These are phyloP conservation scores for Polydesmus complanatus DNA, from an alignment of 2,888 invertebrate species.

Conservation along the genomic window DNA sequence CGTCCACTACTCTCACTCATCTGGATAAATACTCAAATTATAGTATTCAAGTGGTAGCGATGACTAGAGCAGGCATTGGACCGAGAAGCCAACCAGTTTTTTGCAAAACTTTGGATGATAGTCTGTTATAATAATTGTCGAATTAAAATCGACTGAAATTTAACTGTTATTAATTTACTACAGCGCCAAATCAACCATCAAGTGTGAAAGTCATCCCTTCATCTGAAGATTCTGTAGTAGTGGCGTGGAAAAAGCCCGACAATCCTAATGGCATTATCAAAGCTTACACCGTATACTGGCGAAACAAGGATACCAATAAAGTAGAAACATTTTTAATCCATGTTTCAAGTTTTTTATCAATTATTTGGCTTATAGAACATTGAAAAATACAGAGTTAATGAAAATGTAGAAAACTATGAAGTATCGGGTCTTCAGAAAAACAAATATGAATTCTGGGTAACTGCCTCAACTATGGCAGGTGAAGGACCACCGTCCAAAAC, in stretches of 20 bases:
- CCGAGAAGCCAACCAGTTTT: constrained; percentile 74
- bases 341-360: not conserved
- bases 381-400: constrained; percentile 3
- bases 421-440: constrained; percentile 13
- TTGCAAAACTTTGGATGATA: constrained; percentile 90
- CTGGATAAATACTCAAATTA: constrained; percentile 92
- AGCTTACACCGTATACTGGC: constrained; percentile 78
- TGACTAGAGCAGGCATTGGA: constrained; percentile 88
- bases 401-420: constrained; percentile 9
- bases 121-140: constrained; percentile 36
- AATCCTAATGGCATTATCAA: constrained; percentile 85
- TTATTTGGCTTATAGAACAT: too few relatives aligned
- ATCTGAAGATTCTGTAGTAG: constrained; percentile 77
- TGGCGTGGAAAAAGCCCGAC: constrained; percentile 85
- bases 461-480: constrained; percentile 15
- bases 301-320: constrained; percentile 28
- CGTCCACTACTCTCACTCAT: constrained; percentile 49
- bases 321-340: not conserved
- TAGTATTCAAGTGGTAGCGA: constrained; percentile 89
- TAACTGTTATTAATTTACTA: constrained; percentile 19
- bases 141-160: constrained; percentile 2
- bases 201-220: constrained; percentile 86
- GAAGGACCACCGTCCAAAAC: constrained; percentile 14
- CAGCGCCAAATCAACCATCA: constrained; percentile 84
- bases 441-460: constrained; percentile 18